Percentiles rank a stretch among this genome's conserved stretches.
These are phyloP conservation scores for Leiothrix lutea DNA, from an alignment of 2,113 vertebrate genomes.

Conservation along the genomic window DNA sequence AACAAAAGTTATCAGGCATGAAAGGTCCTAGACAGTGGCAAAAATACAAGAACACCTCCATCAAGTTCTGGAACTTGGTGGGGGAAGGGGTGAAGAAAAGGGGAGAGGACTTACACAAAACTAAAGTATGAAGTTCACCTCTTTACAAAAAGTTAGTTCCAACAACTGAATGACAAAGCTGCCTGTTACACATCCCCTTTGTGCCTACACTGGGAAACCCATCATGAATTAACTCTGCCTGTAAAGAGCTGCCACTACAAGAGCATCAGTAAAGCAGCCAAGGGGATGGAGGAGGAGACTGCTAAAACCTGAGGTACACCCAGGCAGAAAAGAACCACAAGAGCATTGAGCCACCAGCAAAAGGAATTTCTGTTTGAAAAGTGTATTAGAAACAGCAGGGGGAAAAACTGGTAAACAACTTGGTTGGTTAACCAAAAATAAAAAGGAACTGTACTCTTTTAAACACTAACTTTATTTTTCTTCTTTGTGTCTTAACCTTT, in stretches of 20 bases:
- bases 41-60: background rate
- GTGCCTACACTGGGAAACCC: background rate
- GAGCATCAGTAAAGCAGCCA: background rate
- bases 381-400: background rate
- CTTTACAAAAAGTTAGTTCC: background rate
- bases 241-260: background rate
- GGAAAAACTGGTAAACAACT: background rate
- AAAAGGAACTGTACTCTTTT: background rate
- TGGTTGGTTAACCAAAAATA: background rate
- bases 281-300: background rate
- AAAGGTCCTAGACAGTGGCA: background rate
- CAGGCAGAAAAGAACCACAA: background rate
- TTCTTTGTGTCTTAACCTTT: background rate
- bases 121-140: background rate
- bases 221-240: background rate
- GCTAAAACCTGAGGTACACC: background rate
- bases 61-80: background rate
- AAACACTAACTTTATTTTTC: background rate
- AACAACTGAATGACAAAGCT: background rate
- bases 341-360: background rate
- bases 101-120: background rate
- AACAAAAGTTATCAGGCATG: fast-evolving
- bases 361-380: background rate
- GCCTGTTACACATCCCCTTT: fast-evolving
- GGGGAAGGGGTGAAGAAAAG: background rate